These are phyloP conservation scores for Musca domestica DNA, from an alignment of 1,140 invertebrate genomes.

Conservation along the genomic window DNA sequence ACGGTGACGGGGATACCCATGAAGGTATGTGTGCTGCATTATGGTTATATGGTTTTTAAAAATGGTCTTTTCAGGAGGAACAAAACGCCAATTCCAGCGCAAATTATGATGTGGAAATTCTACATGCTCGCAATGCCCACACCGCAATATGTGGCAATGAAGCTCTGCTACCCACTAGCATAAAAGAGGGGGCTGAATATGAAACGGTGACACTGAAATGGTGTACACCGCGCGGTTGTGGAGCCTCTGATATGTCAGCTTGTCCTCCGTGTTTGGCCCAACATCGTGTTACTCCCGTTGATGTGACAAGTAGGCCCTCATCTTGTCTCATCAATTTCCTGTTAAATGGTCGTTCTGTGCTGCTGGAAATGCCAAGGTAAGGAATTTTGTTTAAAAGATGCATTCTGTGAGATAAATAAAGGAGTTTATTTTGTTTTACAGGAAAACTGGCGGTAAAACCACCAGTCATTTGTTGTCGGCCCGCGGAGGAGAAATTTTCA, in stretches of 20 bases:
- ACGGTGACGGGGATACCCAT: slow-evolving; percentile 98
- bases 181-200: slow-evolving; percentile 58
- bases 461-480: slow-evolving; percentile 91
- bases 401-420: slow-evolving; percentile 3
- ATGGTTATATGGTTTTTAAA: not conserved
- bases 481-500: slow-evolving; percentile 94
- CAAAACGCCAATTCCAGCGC: slow-evolving; percentile 96
- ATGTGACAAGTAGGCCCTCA: slow-evolving; percentile 92
- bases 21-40: slow-evolving; percentile 62
- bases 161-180: slow-evolving; percentile 57
- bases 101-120: slow-evolving; percentile 97
- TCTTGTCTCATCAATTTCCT: slow-evolving; percentile 96
- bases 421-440: slow-evolving; percentile 23
- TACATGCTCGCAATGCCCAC: slow-evolving; percentile 84
- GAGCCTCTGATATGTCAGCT: slow-evolving; percentile 73
- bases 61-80: slow-evolving; percentile 66
- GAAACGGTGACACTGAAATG: slow-evolving; percentile 86
- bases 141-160: slow-evolving; percentile 67
- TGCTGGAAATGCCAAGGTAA: slow-evolving; percentile 85
- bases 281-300: slow-evolving; percentile 90
- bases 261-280: slow-evolving; percentile 81
- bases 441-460: slow-evolving; percentile 80
- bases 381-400: not conserved
- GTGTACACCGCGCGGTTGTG: slow-evolving; percentile 88
- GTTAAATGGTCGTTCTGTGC: slow-evolving; percentile 87